A percentile compares a stretch with the other conserved stretches of the same genome.
These are phyloP conservation scores for Hermatobates lingyangjiaoensis DNA, from an alignment of 1,140 invertebrate genomes.

Conservation along the genomic window DNA sequence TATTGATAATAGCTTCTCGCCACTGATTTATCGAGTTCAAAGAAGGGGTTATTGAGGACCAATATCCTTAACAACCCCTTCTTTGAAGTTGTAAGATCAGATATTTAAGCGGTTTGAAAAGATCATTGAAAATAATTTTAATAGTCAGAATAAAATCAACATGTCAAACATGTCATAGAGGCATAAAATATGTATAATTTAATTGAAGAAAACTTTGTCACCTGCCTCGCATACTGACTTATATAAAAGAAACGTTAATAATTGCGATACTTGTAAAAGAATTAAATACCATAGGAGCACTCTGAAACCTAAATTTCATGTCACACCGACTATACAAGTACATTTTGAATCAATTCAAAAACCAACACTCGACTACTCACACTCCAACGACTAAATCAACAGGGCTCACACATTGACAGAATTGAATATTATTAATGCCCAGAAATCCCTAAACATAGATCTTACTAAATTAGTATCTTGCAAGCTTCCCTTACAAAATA, in stretches of 20 bases:
- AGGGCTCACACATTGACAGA: background rate
- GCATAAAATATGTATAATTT: slow-evolving; percentile 1
- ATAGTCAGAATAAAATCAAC: background rate
- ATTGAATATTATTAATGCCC: background rate
- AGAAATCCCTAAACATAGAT: background rate
- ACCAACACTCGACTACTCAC: background rate
- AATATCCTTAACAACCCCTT: no score
- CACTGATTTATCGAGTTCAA: no score
- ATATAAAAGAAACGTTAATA: background rate
- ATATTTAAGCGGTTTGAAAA: background rate
- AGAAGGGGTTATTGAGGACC: no score
- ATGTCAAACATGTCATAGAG: slow-evolving; percentile 3
- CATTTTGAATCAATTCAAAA: background rate
- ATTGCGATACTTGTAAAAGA: slow-evolving; percentile 2
- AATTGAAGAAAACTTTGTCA: background rate
- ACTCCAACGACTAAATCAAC: background rate
- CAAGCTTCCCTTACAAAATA: no score
- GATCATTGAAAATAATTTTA: background rate
- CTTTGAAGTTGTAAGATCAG: no score
- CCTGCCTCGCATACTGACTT: background rate
- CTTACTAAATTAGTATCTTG: no score
- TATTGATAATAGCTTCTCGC: no score
- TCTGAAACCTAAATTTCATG: background rate
- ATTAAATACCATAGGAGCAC: slow-evolving; percentile 1
- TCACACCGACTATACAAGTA: background rate